Evolutionary conservation across 2,888 invertebrate species (phyloP).

Genomic region (Crepidodera aurea): DNA sequence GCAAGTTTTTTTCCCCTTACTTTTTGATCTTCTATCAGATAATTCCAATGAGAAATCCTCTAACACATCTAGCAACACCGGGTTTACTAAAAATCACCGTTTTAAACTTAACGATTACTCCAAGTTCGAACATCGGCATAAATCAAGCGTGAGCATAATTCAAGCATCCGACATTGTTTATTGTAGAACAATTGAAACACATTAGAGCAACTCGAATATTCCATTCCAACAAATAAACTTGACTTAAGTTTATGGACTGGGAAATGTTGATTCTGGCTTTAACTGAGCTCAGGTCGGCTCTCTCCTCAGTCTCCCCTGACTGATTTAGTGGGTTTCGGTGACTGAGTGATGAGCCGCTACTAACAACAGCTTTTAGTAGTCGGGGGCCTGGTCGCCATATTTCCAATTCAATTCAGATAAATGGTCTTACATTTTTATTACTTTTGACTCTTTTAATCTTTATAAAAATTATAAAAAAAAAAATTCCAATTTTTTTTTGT

Average conservation of each 20-base stretch:
- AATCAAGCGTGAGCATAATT: conserved; percentile 39
- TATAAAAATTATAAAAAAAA: no score
- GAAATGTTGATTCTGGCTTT: conserved; percentile 54
- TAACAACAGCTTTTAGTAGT: conserved; percentile 59
- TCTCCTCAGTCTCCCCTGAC: conserved; percentile 31
- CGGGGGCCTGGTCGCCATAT: not conserved
- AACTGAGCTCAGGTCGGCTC: conserved; percentile 21
- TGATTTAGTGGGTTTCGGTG: conserved; percentile 59
- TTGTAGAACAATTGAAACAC: conserved; percentile 58
- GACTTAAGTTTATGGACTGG: conserved; percentile 59
- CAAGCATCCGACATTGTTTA: conserved; percentile 54
- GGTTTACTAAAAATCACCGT: not conserved
- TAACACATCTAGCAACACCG: no score
- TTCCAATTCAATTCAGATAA: no score
- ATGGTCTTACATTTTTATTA: no score
- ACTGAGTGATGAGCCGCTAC: conserved; percentile 60
- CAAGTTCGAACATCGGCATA: conserved; percentile 14
- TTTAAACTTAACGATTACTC: not conserved
- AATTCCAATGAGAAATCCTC: no score
- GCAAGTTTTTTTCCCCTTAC: no score
- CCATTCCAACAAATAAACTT: conserved; percentile 59
- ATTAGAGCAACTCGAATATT: conserved; percentile 57
- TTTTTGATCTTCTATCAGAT: no score
- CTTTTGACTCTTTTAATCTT: no score
- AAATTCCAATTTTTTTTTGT: no score